Conservation (phyloP, 2,797 vertebrate species). For the Leptoclinus maculatus region DNA sequence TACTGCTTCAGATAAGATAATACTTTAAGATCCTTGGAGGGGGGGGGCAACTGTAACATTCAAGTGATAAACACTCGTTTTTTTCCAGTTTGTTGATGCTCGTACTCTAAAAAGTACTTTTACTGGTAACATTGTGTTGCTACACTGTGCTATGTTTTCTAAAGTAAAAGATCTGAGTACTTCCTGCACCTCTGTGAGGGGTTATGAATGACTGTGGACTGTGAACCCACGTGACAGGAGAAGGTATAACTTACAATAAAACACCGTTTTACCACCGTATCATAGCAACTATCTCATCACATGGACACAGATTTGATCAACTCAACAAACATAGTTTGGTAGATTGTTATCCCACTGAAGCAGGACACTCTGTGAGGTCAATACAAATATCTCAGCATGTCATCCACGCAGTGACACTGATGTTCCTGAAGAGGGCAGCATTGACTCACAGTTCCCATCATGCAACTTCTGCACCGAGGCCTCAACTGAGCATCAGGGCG, state of each 20-base stretch:
- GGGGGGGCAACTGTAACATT: too few relatives aligned
- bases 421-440: slow-evolving; percentile 81
- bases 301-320: neutral
- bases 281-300: neutral
- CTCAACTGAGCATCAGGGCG: neutral
- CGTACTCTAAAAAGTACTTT: neutral
- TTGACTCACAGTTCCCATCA: slow-evolving; percentile 64
- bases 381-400: neutral
- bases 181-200: neutral
- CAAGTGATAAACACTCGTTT: neutral
- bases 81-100: too few relatives aligned
- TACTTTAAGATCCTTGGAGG: neutral
- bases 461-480: slow-evolving; percentile 17
- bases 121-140: neutral
- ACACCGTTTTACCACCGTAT: neutral
- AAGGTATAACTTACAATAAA: neutral
- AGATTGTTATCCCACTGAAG: neutral
- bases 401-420: neutral
- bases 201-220: neutral
- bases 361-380: neutral
- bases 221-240: neutral
- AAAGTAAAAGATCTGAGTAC: neutral
- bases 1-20: neutral
- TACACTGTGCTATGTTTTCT: neutral
- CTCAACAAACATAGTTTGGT: neutral